Evolutionary conservation across 1,140 invertebrate genomes (phyloP).

Genomic region (Venustaconcha ellipsiformis): DNA sequence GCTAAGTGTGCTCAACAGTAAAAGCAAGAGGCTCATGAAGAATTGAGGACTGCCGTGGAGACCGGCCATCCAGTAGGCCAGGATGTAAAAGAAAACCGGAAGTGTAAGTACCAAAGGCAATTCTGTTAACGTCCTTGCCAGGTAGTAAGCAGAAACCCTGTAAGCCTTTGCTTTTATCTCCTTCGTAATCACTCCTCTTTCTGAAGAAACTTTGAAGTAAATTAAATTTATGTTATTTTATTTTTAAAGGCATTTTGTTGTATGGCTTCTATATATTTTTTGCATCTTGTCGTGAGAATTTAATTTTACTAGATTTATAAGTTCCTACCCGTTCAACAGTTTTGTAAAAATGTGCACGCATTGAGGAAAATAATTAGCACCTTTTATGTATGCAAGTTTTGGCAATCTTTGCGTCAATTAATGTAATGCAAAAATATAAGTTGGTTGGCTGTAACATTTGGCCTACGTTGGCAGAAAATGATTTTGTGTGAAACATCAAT

Average conservation of each 20-base stretch:
- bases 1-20: too few species aligned
- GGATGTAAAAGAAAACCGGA: conserved; percentile 65
- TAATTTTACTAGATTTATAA: background rate
- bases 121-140: conserved; percentile 89
- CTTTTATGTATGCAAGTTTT: too few species aligned
- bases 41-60: too few species aligned
- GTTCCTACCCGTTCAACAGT: too few species aligned
- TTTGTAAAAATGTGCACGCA: background rate
- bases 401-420: too few species aligned
- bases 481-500: too few species aligned
- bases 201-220: conserved; percentile 78
- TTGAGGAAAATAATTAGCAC: background rate
- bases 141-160: conserved; percentile 85
- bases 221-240: background rate
- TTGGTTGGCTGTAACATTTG: too few species aligned
- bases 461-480: too few species aligned
- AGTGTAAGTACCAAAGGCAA: conserved; percentile 82
- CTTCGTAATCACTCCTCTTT: conserved; percentile 86
- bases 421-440: too few species aligned
- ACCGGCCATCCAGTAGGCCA: too few species aligned
- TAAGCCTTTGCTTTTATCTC: conserved; percentile 86
- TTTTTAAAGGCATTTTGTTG: too few species aligned
- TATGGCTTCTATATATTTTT: background rate
- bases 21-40: too few species aligned
- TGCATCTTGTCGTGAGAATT: background rate